A percentile compares a stretch with the other conserved stretches of the same genome.
phyloP scores from a whole-genome alignment of 1,140 invertebrate species.

The Papilio glaucus region DNA sequence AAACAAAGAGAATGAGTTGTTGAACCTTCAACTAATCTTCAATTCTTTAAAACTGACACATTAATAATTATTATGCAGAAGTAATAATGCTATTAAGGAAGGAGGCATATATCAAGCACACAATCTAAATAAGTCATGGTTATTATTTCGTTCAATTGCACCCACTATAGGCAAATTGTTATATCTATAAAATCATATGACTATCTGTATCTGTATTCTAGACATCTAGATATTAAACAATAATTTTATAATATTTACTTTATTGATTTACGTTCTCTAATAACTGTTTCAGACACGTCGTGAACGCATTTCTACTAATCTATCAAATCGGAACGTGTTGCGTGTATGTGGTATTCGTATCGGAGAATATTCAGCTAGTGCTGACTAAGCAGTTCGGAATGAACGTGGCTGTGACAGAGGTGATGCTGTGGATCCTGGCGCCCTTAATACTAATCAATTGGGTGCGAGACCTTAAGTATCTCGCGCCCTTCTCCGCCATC shows the following conservation, averaged over 20 bases:
- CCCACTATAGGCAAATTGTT: background rate
- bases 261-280: background rate
- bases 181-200: no score
- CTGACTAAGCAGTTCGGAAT: slow-evolving; percentile 77
- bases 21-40: background rate
- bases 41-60: background rate
- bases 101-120: background rate
- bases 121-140: background rate
- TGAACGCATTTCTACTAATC: slow-evolving; percentile 89
- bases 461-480: slow-evolving; percentile 88
- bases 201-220: no score
- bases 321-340: slow-evolving; percentile 95
- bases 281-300: slow-evolving; percentile 84
- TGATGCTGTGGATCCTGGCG: slow-evolving; percentile 85
- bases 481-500: slow-evolving; percentile 89
- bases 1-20: background rate
- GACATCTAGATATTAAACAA: background rate
- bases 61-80: background rate
- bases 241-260: background rate
- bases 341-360: slow-evolving; percentile 94
- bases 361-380: slow-evolving; percentile 88
- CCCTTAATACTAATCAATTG: slow-evolving; percentile 88
- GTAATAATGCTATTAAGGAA: background rate
- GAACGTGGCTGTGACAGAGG: slow-evolving; percentile 73
- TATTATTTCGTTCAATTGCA: background rate